phyloP scores from a whole-genome alignment of 2,888 invertebrate genomes.

The Prosopocoilus inquinatus region DNA sequence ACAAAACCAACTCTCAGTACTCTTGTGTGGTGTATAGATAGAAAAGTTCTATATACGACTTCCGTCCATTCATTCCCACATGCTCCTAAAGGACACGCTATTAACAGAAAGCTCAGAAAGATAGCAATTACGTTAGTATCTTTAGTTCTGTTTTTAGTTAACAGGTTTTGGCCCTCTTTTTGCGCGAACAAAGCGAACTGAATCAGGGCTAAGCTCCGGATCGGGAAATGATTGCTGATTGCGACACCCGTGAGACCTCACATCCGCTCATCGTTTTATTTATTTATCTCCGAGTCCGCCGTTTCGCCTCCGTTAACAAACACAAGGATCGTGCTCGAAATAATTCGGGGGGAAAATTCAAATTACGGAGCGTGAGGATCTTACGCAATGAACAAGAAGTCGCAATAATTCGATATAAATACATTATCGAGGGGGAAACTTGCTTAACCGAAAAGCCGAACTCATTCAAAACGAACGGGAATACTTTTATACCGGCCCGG shows the following conservation, averaged over 20 bases:
- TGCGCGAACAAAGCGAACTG: slow-evolving; percentile 17
- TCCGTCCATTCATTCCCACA: neutral
- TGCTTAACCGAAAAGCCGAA: neutral
- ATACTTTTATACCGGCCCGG: slow-evolving; percentile 5
- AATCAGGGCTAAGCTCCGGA: slow-evolving; percentile 23
- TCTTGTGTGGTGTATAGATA: too few relatives aligned
- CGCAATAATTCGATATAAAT: slow-evolving; percentile 4
- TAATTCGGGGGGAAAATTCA: slow-evolving; percentile 10
- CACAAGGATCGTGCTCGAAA: slow-evolving; percentile 12
- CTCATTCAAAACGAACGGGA: neutral
- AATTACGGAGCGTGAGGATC: slow-evolving; percentile 12
- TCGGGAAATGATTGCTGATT: slow-evolving; percentile 42
- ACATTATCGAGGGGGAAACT: neutral
- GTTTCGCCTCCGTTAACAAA: slow-evolving; percentile 3
- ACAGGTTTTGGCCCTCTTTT: slow-evolving; percentile 23
- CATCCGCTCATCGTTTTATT: slow-evolving; percentile 4
- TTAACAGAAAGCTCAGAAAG: slow-evolving; percentile 5
- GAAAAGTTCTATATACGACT: neutral
- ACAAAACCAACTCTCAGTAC: too few relatives aligned
- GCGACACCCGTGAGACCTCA: slow-evolving; percentile 40
- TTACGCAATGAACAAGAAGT: slow-evolving; percentile 14
- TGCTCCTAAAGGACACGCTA: neutral
- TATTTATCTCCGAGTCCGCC: slow-evolving; percentile 1
- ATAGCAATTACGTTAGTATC: slow-evolving; percentile 22
- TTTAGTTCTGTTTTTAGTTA: slow-evolving; percentile 13